These are phyloP conservation scores for Diplodus sargus DNA, from an alignment of 2,797 vertebrate species.

Conservation along the genomic window DNA sequence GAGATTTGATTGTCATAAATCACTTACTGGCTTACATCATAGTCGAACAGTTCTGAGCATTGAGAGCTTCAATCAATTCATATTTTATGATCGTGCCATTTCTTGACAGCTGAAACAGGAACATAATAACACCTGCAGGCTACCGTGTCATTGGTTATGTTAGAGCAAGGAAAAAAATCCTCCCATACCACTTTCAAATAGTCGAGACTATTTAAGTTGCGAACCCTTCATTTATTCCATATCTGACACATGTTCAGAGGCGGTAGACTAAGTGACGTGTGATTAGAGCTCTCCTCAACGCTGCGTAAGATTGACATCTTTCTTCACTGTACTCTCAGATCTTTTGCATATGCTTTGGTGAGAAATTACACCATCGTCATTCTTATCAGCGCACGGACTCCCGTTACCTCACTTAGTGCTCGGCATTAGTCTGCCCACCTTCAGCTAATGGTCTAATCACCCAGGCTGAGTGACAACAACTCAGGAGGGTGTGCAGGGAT, in stretches of 20 bases:
- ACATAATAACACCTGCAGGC: conserved; percentile 43
- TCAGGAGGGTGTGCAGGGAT: too few relatives aligned
- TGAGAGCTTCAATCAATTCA: conserved; percentile 10
- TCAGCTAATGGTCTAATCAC: too few relatives aligned
- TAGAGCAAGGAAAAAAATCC: conserved; percentile 10
- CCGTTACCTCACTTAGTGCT: neutral
- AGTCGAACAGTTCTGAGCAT: neutral
- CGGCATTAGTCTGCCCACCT: neutral
- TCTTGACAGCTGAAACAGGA: conserved; percentile 39
- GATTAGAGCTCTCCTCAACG: neutral
- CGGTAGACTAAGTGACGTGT: neutral
- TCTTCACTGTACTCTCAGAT: neutral
- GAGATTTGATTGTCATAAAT: neutral
- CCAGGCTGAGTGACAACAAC: too few relatives aligned
- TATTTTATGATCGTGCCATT: conserved; percentile 1
- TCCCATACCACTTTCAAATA: neutral
- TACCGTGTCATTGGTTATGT: conserved; percentile 8
- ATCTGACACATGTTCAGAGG: neutral
- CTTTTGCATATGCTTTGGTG: neutral
- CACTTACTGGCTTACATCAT: conserved; percentile 12
- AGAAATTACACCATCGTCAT: neutral
- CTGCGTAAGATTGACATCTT: conserved; percentile 1
- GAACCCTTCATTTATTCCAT: neutral
- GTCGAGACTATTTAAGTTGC: neutral
- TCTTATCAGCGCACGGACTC: neutral